Conservation (phyloP, 2,888 invertebrate genomes). For the Hypolimnas misippus region DNA sequence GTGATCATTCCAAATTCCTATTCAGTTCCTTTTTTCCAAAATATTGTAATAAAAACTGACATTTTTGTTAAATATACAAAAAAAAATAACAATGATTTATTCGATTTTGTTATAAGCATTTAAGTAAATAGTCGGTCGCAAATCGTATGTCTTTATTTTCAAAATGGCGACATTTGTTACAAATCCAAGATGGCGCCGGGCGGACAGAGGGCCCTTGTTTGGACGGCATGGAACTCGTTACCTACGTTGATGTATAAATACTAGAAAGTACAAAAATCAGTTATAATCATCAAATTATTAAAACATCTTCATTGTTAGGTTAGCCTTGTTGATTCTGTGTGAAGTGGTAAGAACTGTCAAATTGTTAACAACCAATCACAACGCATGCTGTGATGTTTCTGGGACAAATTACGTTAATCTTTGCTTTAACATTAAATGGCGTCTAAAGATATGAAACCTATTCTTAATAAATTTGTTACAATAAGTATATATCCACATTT, state of each 20-base stretch:
- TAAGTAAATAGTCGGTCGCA: slow-evolving; percentile 49
- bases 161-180: slow-evolving; percentile 79
- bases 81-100: slow-evolving; percentile 3
- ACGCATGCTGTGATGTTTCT: no score
- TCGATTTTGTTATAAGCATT: slow-evolving; percentile 28
- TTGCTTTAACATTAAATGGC: no score
- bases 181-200: slow-evolving; percentile 76
- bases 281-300: not conserved
- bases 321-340: not conserved
- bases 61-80: not conserved
- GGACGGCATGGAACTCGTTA: slow-evolving; percentile 68
- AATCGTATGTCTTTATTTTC: slow-evolving; percentile 72
- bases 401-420: no score
- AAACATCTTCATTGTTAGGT: not conserved
- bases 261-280: slow-evolving; percentile 29
- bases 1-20: no score
- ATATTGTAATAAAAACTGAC: not conserved
- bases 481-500: no score
- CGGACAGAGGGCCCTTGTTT: slow-evolving; percentile 77
- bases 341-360: no score
- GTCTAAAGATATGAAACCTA: no score
- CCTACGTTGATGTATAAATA: slow-evolving; percentile 45
- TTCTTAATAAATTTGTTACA: no score
- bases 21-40: not conserved
- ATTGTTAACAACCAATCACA: no score